Evolutionary conservation across 2,113 vertebrate genomes (phyloP), one percentile per base, ranked within the genome.

Genomic region (Nothocercus julius): DNA sequence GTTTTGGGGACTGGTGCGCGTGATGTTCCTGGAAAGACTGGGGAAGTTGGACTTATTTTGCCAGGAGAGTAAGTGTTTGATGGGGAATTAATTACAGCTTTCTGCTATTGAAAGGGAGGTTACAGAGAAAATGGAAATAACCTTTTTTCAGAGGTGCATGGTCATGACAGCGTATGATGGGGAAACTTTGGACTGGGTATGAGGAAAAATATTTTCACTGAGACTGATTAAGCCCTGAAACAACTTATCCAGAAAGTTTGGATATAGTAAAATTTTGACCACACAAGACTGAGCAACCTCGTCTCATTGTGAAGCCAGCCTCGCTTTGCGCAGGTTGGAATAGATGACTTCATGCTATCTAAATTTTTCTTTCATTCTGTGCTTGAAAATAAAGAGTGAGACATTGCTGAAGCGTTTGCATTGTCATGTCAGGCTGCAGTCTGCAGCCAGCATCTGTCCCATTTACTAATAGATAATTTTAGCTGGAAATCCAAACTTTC

Each of bases 241-340:
- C 7, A 49, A n/a, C 5, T 49, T 70, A 30, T 78, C 21, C 24
- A n/a, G 51, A 78, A 69, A 74, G 75, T 34, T 13, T 32, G 18
- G 12, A 19, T 21, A 5, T 73, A 45, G 44, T 0, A 0, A 49
- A 15, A 14, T 3, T 81, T 28, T 67, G 69, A 32, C 14, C n/a
- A 24, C 66, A 56, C 0, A 6, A 61, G 28, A 9, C 6, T 73
- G 70, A 91, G 75, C 68, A 87, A 30, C 14, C 8, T 21, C 13
- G 18, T 28, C 7, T 62, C 42, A n/a, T 25, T 49, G 12, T 30
- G 81, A 83, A 28, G 81, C 17, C 64, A 1, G 24, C 27, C 30
- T 4, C 63, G 15, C 66, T 17, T 79, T 38, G 4, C 34, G 62
- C 25, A 56, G 47, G 21, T 84, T 54, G 79, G 34, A 47, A 34